A percentile compares a stretch with the other conserved stretches of the same genome.
Conservation (phyloP, 2,797 vertebrate species). For the Acanthopagrus latus region DNA sequence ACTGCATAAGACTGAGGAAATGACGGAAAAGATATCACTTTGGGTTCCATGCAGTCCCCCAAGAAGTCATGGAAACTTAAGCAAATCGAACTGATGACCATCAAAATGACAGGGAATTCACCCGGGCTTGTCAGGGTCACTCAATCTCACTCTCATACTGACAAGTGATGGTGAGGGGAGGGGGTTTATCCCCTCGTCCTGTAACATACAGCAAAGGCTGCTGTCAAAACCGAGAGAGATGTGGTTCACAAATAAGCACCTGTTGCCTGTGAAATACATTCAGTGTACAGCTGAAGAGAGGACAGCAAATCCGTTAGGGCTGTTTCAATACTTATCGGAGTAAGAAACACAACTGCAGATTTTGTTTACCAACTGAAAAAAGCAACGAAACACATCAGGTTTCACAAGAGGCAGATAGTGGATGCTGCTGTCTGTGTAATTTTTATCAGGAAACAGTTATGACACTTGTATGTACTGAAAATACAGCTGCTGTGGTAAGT, state of each 20-base stretch:
- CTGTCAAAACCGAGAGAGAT: constrained; percentile 57
- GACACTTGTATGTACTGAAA: neutral
- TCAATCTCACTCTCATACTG: constrained; percentile 60
- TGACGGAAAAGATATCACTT: constrained; percentile 52
- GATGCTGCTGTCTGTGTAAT: neutral
- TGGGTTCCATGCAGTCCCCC: constrained; percentile 39
- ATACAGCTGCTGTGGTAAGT: neutral
- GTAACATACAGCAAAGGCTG: constrained; percentile 41
- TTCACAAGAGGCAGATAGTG: constrained; percentile 19
- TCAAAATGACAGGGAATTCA: constrained; percentile 76
- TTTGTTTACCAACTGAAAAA: constrained; percentile 42
- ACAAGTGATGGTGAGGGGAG: constrained; percentile 38
- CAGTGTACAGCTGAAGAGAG: constrained; percentile 19
- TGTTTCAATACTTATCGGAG: constrained; percentile 63
- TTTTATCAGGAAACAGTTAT: neutral
- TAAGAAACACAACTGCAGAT: constrained; percentile 12
- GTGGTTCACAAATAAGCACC: constrained; percentile 53
- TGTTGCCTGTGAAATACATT: constrained; percentile 49
- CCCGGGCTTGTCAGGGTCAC: constrained; percentile 58
- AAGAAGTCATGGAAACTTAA: constrained; percentile 65
- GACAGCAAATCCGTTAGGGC: constrained; percentile 11
- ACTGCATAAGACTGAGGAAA: constrained; percentile 62
- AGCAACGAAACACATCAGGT: constrained; percentile 11
- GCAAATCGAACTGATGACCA: constrained; percentile 70
- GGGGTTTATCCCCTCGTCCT: constrained; percentile 49